Conservation (phyloP, 2,113 vertebrate genomes). For the Anarrhichthys ocellatus region DNA sequence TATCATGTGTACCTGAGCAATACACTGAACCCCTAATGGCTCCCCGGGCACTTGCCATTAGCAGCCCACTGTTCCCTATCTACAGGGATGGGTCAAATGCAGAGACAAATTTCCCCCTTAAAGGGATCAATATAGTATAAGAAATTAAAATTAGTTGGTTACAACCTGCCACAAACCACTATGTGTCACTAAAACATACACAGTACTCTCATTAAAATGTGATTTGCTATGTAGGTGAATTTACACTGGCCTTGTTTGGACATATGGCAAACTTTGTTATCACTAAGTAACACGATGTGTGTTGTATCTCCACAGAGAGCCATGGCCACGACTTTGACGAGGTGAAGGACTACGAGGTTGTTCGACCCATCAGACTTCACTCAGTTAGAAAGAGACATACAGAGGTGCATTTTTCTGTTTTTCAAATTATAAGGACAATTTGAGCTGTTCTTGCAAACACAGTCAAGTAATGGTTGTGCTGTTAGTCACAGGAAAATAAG, state of each 20-base stretch:
- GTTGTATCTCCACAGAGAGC: conserved; percentile 64
- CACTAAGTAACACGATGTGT: not conserved
- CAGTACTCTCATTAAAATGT: not conserved
- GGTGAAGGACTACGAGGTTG: conserved; percentile 73
- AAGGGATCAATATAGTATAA: no score
- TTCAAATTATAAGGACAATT: not conserved
- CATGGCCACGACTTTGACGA: conserved; percentile 48
- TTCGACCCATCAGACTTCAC: conserved; percentile 80
- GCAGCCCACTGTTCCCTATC: no score
- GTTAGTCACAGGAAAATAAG: not conserved
- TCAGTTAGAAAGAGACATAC: conserved; percentile 74
- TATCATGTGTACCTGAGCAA: no score
- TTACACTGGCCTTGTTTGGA: not conserved
- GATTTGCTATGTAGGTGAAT: no score
- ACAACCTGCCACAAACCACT: not conserved
- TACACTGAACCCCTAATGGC: no score
- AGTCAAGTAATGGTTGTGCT: not conserved
- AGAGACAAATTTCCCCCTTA: no score
- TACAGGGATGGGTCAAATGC: no score
- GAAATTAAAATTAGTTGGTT: not conserved
- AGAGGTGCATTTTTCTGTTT: conserved; percentile 56
- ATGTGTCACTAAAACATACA: not conserved
- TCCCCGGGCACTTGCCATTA: no score
- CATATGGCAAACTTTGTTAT: not conserved
- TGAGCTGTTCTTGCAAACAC: no score